Evolutionary conservation across 2,113 vertebrate genomes (phyloP).

Genomic region (Xenus cinereus): DNA sequence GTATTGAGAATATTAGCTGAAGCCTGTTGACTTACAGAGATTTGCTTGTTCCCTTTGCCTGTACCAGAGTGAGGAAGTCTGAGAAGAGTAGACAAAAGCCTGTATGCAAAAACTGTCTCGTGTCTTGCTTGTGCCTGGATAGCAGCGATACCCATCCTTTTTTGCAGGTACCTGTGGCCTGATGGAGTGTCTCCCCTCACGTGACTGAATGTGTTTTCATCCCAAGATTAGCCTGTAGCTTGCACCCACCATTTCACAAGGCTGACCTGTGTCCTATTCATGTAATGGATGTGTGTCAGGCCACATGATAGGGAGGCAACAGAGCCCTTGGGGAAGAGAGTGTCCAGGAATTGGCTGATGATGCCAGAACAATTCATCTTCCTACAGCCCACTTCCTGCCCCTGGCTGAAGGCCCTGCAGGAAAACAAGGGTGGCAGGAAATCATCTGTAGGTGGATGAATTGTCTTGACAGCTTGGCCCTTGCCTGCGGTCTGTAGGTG

Average conservation of each 20-base stretch:
- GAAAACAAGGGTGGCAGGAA: not conserved
- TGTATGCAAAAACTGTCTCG: not conserved
- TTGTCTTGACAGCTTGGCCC: not conserved
- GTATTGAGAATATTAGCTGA: not conserved
- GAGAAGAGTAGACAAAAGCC: not conserved
- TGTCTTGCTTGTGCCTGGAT: not conserved
- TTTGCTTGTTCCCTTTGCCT: not conserved
- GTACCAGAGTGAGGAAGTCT: not conserved
- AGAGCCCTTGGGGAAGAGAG: not conserved
- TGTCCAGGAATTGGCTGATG: not conserved
- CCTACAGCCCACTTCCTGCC: not conserved
- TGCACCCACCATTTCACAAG: not conserved
- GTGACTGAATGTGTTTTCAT: not conserved
- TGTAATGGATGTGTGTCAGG: not conserved
- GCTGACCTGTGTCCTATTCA: not conserved
- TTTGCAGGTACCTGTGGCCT: not conserved
- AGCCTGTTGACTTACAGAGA: not conserved
- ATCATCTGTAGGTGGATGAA: not conserved
- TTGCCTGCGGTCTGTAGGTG: not conserved
- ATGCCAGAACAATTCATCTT: not conserved
- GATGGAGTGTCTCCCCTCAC: not conserved
- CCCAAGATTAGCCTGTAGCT: not conserved
- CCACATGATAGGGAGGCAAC: rapidly evolving
- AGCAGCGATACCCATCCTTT: not conserved
- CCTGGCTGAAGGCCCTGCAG: not conserved